These are phyloP conservation scores for Tachysurus fulvidraco DNA, from an alignment of 2,113 vertebrate species.

Conservation along the genomic window DNA sequence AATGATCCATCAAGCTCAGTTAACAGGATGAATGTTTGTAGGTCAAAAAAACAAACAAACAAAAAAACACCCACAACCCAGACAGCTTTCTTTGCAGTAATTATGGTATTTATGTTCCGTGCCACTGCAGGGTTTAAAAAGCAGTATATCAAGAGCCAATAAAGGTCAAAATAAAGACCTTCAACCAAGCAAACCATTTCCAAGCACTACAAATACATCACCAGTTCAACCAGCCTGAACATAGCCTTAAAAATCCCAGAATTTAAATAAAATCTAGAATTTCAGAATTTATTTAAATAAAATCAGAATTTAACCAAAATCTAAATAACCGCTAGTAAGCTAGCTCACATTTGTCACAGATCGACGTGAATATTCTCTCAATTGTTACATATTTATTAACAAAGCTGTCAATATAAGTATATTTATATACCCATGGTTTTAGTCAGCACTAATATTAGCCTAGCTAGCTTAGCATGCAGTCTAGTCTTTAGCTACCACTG, in stretches of 20 bases:
- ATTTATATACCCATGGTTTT: not conserved
- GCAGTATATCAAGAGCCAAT: not conserved
- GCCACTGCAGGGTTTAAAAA: constrained; percentile 10
- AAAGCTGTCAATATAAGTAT: not conserved
- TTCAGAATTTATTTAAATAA: not conserved
- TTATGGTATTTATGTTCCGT: constrained; percentile 33
- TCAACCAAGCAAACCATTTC: constrained; percentile 3
- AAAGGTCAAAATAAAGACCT: constrained; percentile 35
- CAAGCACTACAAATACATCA: constrained; percentile 4
- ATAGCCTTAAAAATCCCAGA: not conserved
- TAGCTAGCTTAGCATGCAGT: not conserved
- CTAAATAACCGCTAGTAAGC: not conserved
- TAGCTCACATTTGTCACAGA: not conserved
- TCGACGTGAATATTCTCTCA: not conserved
- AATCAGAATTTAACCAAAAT: not conserved
- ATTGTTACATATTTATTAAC: not conserved
- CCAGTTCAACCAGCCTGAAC: not conserved
- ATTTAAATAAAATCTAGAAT: not conserved
- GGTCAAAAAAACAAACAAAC: not conserved
- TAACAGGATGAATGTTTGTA: not conserved
- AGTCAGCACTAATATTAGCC: not conserved
- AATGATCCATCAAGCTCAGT: not conserved
- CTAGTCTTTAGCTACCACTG: not conserved
- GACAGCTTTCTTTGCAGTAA: constrained; percentile 58
- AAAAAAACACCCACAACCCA: constrained; percentile 15